Percentiles rank a stretch among this genome's conserved stretches.
phyloP scores from a whole-genome alignment of 2,888 invertebrate species.

The Saturnia japonica region DNA sequence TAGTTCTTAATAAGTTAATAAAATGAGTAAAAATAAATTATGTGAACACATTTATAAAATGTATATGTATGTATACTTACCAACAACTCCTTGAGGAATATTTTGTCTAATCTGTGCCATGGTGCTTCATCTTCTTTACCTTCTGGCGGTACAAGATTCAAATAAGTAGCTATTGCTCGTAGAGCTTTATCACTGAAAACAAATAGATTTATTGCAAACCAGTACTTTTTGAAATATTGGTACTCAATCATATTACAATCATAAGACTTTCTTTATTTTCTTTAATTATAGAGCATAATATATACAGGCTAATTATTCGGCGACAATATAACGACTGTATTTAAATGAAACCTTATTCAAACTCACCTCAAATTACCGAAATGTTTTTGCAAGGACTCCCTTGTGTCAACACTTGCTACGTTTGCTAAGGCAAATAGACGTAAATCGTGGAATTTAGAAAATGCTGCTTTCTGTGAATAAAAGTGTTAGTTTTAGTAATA shows the following conservation, averaged over 20 bases:
- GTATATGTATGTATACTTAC: slow-evolving; percentile 80
- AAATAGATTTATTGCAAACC: neutral
- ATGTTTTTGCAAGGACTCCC: slow-evolving; percentile 91
- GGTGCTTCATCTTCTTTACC: slow-evolving; percentile 85
- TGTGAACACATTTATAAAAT: neutral
- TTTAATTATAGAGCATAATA: neutral
- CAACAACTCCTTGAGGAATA: slow-evolving; percentile 92
- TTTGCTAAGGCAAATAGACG: slow-evolving; percentile 94
- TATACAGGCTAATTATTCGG: neutral
- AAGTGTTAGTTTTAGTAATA: slow-evolving; percentile 3
- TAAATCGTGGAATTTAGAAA: slow-evolving; percentile 94
- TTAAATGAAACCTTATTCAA: neutral
- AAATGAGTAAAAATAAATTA: no score
- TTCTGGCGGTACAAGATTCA: slow-evolving; percentile 91
- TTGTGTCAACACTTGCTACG: slow-evolving; percentile 96
- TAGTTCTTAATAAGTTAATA: no score
- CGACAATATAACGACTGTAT: neutral
- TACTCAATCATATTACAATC: neutral
- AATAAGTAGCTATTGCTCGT: slow-evolving; percentile 91
- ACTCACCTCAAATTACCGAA: slow-evolving; percentile 87
- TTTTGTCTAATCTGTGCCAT: slow-evolving; percentile 90
- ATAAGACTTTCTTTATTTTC: neutral
- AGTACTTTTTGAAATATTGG: neutral
- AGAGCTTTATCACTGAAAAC: slow-evolving; percentile 85
- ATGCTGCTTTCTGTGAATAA: slow-evolving; percentile 91